phyloP scores from a whole-genome alignment of 2,888 invertebrate species.

The Melanostoma mellinum region DNA sequence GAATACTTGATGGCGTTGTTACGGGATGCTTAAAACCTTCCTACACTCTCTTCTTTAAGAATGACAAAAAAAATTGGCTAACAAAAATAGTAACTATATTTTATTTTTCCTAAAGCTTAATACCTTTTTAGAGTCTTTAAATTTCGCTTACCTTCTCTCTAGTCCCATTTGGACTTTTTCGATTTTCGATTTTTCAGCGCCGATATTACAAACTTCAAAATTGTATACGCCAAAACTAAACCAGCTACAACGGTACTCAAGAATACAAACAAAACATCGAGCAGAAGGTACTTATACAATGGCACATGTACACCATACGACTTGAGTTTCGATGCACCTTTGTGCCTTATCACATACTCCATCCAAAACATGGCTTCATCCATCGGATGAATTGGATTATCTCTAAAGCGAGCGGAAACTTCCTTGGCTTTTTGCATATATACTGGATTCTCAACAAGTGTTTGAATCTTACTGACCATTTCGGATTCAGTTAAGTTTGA shows the following conservation, averaged over 20 bases:
- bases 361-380: slow-evolving; percentile 85
- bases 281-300: slow-evolving; percentile 81
- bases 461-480: slow-evolving; percentile 79
- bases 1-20: too few relatives aligned
- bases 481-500: slow-evolving; percentile 79
- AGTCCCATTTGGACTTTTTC: slow-evolving; percentile 1
- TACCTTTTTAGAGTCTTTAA: too few relatives aligned
- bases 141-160: too few relatives aligned
- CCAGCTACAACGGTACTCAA: slow-evolving; percentile 69
- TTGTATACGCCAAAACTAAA: slow-evolving; percentile 9
- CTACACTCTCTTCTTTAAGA: too few relatives aligned
- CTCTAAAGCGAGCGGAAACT: slow-evolving; percentile 83
- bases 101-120: too few relatives aligned
- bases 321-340: slow-evolving; percentile 81
- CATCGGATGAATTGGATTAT: slow-evolving; percentile 84
- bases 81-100: too few relatives aligned
- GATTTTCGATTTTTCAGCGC: background rate
- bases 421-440: slow-evolving; percentile 81
- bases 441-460: slow-evolving; percentile 79
- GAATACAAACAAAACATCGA: slow-evolving; percentile 83
- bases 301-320: slow-evolving; percentile 81
- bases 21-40: too few relatives aligned
- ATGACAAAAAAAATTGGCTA: too few relatives aligned
- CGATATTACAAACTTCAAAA: slow-evolving; percentile 5
- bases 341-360: slow-evolving; percentile 83